Evolutionary conservation across 2,113 vertebrate genomes (phyloP).

Genomic region (Arothron firmamentum): DNA sequence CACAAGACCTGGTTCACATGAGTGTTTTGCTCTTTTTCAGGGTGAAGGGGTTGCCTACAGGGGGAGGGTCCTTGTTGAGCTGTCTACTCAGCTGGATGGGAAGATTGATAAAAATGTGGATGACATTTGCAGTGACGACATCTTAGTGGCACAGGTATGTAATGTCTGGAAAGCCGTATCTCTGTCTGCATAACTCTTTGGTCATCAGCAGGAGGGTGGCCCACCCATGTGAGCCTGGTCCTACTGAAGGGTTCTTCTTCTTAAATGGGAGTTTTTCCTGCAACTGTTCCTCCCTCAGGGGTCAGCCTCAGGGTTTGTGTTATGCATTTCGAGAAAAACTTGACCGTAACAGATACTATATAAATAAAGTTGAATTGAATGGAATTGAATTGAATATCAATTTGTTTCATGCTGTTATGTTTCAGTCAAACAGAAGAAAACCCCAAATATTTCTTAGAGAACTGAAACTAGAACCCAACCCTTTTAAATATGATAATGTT

Average conservation of each 20-base stretch:
- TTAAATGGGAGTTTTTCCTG: neutral
- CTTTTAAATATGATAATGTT: neutral
- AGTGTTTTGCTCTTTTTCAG: slow-evolving; percentile 59
- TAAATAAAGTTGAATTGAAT: too few relatives aligned
- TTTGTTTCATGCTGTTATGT: neutral
- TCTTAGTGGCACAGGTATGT: slow-evolving; percentile 89
- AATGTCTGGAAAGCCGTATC: neutral
- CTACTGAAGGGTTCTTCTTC: too few relatives aligned
- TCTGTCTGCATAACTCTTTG: too few relatives aligned
- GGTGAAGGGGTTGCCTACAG: slow-evolving; percentile 93
- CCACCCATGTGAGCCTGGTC: too few relatives aligned
- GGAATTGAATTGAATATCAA: neutral
- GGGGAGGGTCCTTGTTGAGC: slow-evolving; percentile 88
- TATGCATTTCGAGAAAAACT: too few relatives aligned
- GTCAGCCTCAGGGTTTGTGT: too few relatives aligned
- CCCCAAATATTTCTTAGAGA: neutral
- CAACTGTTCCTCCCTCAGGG: neutral
- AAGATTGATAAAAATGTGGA: slow-evolving; percentile 82
- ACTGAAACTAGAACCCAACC: neutral
- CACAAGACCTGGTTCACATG: too few relatives aligned
- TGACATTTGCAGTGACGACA: slow-evolving; percentile 85
- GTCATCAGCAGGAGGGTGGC: too few relatives aligned
- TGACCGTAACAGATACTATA: too few relatives aligned
- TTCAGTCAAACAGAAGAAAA: neutral
- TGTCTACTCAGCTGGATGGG: slow-evolving; percentile 85